Percentiles rank a stretch among this genome's conserved stretches.
Evolutionary conservation across 2,888 invertebrate species (phyloP).

Genomic region (Balanococcus diminutus): DNA sequence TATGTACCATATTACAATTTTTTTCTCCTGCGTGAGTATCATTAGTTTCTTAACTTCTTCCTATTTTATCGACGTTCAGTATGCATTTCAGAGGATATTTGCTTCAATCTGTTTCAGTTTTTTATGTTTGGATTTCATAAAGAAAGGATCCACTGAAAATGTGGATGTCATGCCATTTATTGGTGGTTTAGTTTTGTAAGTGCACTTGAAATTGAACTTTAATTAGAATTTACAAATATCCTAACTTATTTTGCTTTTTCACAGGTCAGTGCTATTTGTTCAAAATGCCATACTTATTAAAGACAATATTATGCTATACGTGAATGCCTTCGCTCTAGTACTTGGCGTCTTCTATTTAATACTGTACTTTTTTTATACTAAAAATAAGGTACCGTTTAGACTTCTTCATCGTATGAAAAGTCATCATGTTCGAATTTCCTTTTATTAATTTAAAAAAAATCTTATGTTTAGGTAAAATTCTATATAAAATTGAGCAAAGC

Average conservation of each 20-base stretch:
- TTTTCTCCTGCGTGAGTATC: slow-evolving; percentile 46
- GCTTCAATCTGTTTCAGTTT: slow-evolving; percentile 61
- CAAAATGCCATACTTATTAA: slow-evolving; percentile 34
- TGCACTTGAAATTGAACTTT: slow-evolving; percentile 59
- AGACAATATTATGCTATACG: slow-evolving; percentile 41
- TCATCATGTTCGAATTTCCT: neutral
- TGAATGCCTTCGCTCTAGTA: neutral
- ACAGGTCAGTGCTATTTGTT: slow-evolving; percentile 32
- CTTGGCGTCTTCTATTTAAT: slow-evolving; percentile 3
- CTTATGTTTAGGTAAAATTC: slow-evolving; percentile 58
- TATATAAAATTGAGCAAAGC: slow-evolving; percentile 64
- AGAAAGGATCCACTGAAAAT: slow-evolving; percentile 70
- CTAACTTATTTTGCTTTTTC: neutral
- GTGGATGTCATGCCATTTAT: slow-evolving; percentile 74
- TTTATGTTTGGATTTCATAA: slow-evolving; percentile 75
- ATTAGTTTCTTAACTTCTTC: neutral
- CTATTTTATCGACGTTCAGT: neutral
- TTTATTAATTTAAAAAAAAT: neutral
- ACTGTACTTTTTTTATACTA: slow-evolving; percentile 47
- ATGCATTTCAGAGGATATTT: neutral
- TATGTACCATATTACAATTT: slow-evolving; percentile 34
- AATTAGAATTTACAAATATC: neutral
- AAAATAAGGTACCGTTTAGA: slow-evolving; percentile 45
- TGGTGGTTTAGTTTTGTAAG: slow-evolving; percentile 79
- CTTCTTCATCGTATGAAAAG: neutral